phyloP scores from a whole-genome alignment of 1,140 invertebrate genomes.

The Tetragonula clypearis region DNA sequence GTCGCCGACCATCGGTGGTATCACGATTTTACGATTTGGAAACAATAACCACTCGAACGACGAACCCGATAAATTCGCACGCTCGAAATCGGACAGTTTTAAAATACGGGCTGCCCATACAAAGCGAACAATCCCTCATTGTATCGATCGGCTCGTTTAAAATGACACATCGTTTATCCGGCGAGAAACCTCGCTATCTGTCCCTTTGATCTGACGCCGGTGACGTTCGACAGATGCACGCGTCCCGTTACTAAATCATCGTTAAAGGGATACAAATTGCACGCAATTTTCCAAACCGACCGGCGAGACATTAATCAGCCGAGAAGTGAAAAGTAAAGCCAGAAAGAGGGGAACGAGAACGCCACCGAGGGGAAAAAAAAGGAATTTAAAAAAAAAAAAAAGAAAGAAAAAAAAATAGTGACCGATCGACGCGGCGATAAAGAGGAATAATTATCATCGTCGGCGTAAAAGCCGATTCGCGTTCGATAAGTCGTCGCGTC shows the following conservation, averaged over 20 bases:
- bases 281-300: conserved; percentile 1
- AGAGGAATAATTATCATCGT: neutral
- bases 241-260: conserved; percentile 11
- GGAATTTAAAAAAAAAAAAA: neutral
- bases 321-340: neutral
- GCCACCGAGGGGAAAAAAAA: neutral
- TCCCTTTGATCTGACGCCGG: conserved; percentile 43
- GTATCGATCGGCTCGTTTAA: conserved; percentile 52
- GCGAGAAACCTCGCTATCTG: conserved; percentile 39
- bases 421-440: neutral
- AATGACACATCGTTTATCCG: conserved; percentile 48
- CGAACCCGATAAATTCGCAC: conserved; percentile 44
- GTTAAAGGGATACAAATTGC: conserved; percentile 31
- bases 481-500: neutral
- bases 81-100: conserved; percentile 25
- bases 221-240: conserved; percentile 35
- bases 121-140: conserved; percentile 62
- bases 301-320: neutral
- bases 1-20: too few species aligned
- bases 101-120: conserved; percentile 11
- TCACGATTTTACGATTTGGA: neutral
- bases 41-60: conserved; percentile 46
- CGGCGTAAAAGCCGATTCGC: neutral
- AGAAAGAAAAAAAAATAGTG: too few species aligned
- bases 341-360: neutral